Conservation (phyloP, 2,888 invertebrate species). For the Meiosimyza decipiens region DNA sequence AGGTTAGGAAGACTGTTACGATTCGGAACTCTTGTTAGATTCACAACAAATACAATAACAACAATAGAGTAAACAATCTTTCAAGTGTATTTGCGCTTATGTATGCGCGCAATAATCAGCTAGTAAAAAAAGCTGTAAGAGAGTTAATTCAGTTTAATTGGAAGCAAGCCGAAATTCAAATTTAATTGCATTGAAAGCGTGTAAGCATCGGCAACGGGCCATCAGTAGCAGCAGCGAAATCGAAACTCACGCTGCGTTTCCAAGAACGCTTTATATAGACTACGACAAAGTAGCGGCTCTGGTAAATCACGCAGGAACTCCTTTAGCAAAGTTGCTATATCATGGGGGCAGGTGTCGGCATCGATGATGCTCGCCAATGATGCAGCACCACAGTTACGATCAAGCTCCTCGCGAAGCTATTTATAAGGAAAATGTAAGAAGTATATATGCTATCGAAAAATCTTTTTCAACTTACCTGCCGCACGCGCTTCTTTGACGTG, state of each 20-base stretch:
- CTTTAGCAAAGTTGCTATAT: constrained; percentile 91
- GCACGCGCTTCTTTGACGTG: constrained; percentile 89
- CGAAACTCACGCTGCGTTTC: constrained; percentile 85
- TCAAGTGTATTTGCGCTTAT: too few species aligned
- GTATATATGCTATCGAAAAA: not conserved
- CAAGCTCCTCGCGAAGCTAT: constrained; percentile 93
- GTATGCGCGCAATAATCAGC: too few species aligned
- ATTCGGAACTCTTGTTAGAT: not conserved
- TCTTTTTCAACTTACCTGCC: constrained; percentile 74
- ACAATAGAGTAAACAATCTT: too few species aligned
- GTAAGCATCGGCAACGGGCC: too few species aligned
- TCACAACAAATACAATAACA: too few species aligned
- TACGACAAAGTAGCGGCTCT: constrained; percentile 89
- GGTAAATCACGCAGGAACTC: constrained; percentile 94
- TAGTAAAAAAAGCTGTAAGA: too few species aligned
- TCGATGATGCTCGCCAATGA: constrained; percentile 71
- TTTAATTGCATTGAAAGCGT: too few species aligned
- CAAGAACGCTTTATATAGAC: constrained; percentile 89
- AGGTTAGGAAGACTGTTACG: too few species aligned
- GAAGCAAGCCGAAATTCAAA: too few species aligned
- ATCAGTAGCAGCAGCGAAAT: not conserved
- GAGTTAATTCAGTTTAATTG: too few species aligned
- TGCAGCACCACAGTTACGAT: constrained; percentile 75
- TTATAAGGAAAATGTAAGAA: constrained; percentile 46
- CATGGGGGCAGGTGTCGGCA: constrained; percentile 88